phyloP scores from a whole-genome alignment of 2,888 invertebrate genomes.

The Toxonevra muliebris region DNA sequence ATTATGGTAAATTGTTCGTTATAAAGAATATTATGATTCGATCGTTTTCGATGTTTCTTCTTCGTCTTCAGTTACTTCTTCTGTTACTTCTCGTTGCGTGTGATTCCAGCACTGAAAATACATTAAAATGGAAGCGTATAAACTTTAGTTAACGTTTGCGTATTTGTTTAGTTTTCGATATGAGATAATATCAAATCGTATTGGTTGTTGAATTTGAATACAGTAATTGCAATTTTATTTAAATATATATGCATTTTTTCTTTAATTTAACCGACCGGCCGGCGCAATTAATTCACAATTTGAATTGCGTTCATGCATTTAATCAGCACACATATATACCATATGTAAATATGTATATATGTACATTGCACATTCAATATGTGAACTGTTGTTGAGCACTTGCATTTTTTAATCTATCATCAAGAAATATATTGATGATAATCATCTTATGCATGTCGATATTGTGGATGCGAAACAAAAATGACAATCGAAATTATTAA shows the following conservation, averaged over 20 bases:
- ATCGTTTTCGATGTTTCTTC: neutral
- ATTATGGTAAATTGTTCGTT: neutral
- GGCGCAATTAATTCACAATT: constrained; percentile 23
- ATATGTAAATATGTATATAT: too few relatives aligned
- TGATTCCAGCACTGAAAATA: constrained; percentile 14
- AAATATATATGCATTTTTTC: too few relatives aligned
- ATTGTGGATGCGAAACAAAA: too few relatives aligned
- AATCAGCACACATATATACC: constrained; percentile 18
- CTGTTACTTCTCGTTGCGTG: neutral
- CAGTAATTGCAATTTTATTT: too few relatives aligned
- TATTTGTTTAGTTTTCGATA: too few relatives aligned
- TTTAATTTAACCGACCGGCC: neutral
- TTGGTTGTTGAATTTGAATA: too few relatives aligned
- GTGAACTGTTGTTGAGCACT: constrained; percentile 8
- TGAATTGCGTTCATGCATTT: constrained; percentile 28
- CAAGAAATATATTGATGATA: too few relatives aligned
- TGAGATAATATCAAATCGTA: too few relatives aligned
- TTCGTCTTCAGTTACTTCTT: neutral
- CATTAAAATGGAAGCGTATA: neutral
- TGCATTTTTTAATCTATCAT: neutral
- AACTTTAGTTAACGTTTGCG: too few relatives aligned
- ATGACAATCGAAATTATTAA: too few relatives aligned
- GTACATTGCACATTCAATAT: neutral
- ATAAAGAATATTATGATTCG: constrained; percentile 8
- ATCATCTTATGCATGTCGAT: too few relatives aligned